Conservation (phyloP, 2,797 vertebrate genomes). For the Glossophaga mutica region DNA sequence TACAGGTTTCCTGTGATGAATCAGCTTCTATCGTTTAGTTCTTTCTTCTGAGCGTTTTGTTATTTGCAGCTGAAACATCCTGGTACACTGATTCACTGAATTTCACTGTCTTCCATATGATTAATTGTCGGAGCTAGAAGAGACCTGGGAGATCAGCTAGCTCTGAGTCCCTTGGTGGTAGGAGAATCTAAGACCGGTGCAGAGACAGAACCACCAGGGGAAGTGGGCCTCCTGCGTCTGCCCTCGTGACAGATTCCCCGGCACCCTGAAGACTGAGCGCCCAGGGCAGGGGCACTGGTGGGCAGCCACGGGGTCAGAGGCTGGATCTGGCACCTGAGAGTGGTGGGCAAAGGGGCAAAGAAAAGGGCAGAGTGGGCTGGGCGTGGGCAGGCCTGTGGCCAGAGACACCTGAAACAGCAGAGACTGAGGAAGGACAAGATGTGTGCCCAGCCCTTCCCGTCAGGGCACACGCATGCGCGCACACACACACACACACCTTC, state of each 20-base stretch:
- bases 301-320: background rate
- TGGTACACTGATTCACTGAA: background rate
- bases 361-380: background rate
- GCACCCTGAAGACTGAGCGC: background rate
- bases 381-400: background rate
- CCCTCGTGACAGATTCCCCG: background rate
- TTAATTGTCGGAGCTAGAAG: background rate
- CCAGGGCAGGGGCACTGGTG: background rate
- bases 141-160: background rate
- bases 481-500: accelerated
- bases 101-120: background rate
- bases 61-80: background rate
- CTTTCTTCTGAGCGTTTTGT: background rate
- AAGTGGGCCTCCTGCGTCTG: background rate
- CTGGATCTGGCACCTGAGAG: background rate
- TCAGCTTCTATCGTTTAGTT: background rate
- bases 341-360: background rate
- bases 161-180: background rate
- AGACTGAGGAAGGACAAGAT: background rate
- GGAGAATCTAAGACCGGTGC: background rate
- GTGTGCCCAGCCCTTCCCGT: background rate
- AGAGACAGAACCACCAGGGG: background rate
- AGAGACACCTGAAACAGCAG: background rate
- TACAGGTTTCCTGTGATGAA: background rate
- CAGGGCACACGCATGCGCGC: accelerated